These are phyloP conservation scores for Serripes groenlandicus DNA, from an alignment of 2,888 invertebrate genomes.

Conservation along the genomic window DNA sequence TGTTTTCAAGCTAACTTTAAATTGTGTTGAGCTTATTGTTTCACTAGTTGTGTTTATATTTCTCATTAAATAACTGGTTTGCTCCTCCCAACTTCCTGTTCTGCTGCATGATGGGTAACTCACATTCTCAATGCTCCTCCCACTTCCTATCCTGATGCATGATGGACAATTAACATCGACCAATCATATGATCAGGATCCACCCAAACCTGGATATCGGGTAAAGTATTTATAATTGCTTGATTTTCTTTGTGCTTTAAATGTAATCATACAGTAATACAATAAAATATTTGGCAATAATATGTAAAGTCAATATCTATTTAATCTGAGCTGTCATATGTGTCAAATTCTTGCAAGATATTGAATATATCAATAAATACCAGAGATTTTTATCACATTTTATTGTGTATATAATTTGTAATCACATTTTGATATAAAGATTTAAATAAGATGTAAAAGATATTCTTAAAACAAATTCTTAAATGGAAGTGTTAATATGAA, in stretches of 20 bases:
- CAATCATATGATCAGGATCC: conserved; percentile 44
- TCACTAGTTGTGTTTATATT: conserved; percentile 5
- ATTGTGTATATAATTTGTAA: too few species aligned
- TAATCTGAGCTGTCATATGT: too few species aligned
- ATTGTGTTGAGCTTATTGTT: neutral
- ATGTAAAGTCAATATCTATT: too few species aligned
- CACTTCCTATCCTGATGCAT: conserved; percentile 56
- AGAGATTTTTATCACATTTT: too few species aligned
- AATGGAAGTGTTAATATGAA: too few species aligned
- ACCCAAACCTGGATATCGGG: conserved; percentile 62
- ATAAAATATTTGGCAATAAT: too few species aligned
- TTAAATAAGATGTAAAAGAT: too few species aligned
- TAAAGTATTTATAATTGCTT: conserved; percentile 29
- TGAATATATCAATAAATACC: too few species aligned
- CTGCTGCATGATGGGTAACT: conserved; percentile 55
- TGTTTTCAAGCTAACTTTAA: neutral
- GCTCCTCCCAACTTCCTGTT: conserved; percentile 53
- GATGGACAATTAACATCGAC: conserved; percentile 44
- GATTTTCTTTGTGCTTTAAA: neutral
- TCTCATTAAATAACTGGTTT: conserved; percentile 29
- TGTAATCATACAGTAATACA: too few species aligned
- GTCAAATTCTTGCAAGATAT: too few species aligned
- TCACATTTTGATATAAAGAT: too few species aligned
- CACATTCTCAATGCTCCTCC: conserved; percentile 34
- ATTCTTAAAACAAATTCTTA: too few species aligned